Percentiles rank a stretch among this genome's conserved stretches.
Evolutionary conservation across 2,797 vertebrate species (phyloP).

Genomic region (Sebastes nivosus): DNA sequence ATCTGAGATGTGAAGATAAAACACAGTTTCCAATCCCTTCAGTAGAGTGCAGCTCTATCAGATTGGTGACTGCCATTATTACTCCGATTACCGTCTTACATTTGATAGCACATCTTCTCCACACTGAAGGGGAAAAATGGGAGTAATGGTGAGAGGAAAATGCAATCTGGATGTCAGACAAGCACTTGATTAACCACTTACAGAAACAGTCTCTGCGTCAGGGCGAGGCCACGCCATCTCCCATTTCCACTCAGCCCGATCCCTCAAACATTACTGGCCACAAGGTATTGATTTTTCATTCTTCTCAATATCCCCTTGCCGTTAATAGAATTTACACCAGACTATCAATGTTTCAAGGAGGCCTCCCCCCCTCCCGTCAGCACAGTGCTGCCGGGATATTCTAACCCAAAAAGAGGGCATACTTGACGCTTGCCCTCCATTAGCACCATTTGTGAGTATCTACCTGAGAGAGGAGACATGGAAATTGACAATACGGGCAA

Average conservation of each 20-base stretch:
- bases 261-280: constrained; percentile 86
- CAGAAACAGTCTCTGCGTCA: constrained; percentile 55
- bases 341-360: constrained; percentile 72
- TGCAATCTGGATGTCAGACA: constrained; percentile 76
- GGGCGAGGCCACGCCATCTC: constrained; percentile 51
- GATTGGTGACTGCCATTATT: constrained; percentile 50
- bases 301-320: constrained; percentile 79
- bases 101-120: constrained; percentile 62
- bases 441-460: constrained; percentile 72
- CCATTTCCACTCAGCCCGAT: constrained; percentile 84
- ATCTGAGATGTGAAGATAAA: constrained; percentile 46
- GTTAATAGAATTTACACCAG: constrained; percentile 75
- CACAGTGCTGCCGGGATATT: constrained; percentile 35
- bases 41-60: constrained; percentile 52
- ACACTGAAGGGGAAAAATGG: constrained; percentile 52
- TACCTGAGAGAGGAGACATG: constrained; percentile 68
- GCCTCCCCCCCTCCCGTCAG: constrained; percentile 32
- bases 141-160: constrained; percentile 71
- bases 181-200: constrained; percentile 76
- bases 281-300: constrained; percentile 76
- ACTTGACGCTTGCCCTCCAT: constrained; percentile 42
- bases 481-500: constrained; percentile 67
- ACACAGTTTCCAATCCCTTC: constrained; percentile 34
- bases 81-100: constrained; percentile 58
- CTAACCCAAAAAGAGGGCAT: constrained; percentile 39